These are phyloP conservation scores for Enhydra lutris DNA, from an alignment of 2,113 vertebrate genomes.

Conservation along the genomic window DNA sequence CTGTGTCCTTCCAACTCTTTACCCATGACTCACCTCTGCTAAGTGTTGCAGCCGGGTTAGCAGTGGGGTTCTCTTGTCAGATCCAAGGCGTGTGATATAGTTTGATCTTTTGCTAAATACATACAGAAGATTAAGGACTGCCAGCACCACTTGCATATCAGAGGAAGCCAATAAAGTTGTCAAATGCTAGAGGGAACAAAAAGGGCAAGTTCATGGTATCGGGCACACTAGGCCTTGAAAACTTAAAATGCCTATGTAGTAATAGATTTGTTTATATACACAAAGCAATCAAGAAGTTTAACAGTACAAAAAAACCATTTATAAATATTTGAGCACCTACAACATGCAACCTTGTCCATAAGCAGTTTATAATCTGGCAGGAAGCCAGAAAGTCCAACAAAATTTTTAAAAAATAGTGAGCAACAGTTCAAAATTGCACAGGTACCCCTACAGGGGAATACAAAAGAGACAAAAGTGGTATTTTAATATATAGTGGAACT, in stretches of 20 bases:
- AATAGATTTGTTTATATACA: constrained; percentile 22
- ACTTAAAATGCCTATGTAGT: constrained; percentile 13
- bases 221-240: not conserved
- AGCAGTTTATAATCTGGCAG: not conserved
- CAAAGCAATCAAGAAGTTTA: not conserved
- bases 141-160: constrained; percentile 98
- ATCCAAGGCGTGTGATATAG: constrained; percentile 96
- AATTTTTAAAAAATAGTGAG: not conserved
- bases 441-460: not conserved
- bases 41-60: constrained; percentile 95
- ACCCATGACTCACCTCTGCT: constrained; percentile 88
- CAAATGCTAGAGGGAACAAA: constrained; percentile 87
- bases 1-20: not conserved
- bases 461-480: not conserved
- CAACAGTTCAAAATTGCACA: not conserved
- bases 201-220: not conserved
- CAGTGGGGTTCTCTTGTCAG: constrained; percentile 94
- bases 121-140: constrained; percentile 97
- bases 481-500: not conserved
- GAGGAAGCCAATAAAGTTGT: constrained; percentile 96
- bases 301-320: not conserved
- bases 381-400: not conserved
- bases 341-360: not conserved
- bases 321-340: not conserved
- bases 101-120: constrained; percentile 99